Evolutionary conservation across 2,797 vertebrate genomes (phyloP).

Genomic region (Chelmon rostratus): DNA sequence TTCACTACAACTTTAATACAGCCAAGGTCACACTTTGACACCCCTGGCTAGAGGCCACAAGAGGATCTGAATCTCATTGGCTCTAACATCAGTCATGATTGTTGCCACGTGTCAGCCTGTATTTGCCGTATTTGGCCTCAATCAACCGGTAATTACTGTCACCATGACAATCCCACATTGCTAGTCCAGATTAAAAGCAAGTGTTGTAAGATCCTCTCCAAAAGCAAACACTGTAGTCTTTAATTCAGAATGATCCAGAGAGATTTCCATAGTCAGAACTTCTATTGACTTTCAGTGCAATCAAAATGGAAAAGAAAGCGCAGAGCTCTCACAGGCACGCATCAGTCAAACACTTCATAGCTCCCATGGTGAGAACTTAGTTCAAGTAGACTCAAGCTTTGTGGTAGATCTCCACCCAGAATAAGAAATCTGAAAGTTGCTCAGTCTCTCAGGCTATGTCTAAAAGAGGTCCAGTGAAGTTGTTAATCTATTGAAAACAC

Average conservation of each 20-base stretch:
- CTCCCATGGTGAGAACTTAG: neutral
- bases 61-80: constrained; percentile 20
- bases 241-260: constrained; percentile 16
- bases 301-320: neutral
- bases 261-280: neutral
- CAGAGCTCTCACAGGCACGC: constrained; percentile 5
- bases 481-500: neutral
- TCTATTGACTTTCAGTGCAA: neutral
- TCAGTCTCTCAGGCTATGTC: neutral
- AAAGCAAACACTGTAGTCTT: constrained; percentile 2
- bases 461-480: neutral
- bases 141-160: constrained; percentile 4
- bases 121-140: constrained; percentile 3
- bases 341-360: constrained; percentile 4
- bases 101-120: neutral
- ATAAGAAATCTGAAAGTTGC: constrained; percentile 2
- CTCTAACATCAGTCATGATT: constrained; percentile 4
- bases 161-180: neutral
- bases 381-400: constrained; percentile 10
- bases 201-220: neutral
- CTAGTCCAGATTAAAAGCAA: constrained; percentile 12
- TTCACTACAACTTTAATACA: neutral
- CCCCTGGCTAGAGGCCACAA: neutral
- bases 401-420: constrained; percentile 3
- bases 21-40: neutral